Evolutionary conservation across 1,140 invertebrate genomes (phyloP).

Genomic region (Oncopeltus fasciatus): DNA sequence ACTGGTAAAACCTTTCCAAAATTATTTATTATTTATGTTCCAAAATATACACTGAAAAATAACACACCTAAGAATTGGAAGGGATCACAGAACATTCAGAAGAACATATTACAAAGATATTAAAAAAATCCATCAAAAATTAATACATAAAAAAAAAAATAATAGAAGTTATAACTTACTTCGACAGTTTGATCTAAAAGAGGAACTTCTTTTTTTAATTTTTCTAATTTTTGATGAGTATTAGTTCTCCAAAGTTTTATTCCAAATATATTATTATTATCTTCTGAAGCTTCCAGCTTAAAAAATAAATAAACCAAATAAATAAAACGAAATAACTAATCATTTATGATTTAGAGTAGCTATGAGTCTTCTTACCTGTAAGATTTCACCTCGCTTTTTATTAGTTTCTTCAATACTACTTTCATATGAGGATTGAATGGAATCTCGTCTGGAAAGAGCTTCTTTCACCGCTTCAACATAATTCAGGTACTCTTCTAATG

Average conservation of each 20-base stretch:
- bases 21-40: no score
- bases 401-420: slow-evolving; percentile 46
- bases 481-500: slow-evolving; percentile 51
- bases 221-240: slow-evolving; percentile 39
- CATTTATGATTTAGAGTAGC: no score
- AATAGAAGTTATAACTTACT: no score
- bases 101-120: no score
- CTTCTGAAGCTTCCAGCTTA: slow-evolving; percentile 26
- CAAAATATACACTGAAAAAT: no score
- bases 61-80: no score
- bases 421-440: slow-evolving; percentile 55
- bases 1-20: no score
- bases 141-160: not conserved
- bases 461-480: slow-evolving; percentile 55
- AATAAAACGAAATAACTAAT: not conserved
- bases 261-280: slow-evolving; percentile 25
- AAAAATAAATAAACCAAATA: slow-evolving; percentile 1
- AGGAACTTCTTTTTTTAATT: slow-evolving; percentile 36
- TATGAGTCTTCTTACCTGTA: slow-evolving; percentile 12
- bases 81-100: no score
- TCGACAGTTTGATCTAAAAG: slow-evolving; percentile 40
- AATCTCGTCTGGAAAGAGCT: slow-evolving; percentile 47
- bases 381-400: slow-evolving; percentile 41
- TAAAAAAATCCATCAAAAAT: not conserved
- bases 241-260: slow-evolving; percentile 37